phyloP scores from a whole-genome alignment of 2,888 invertebrate genomes.

The Incurvaria masculella region DNA sequence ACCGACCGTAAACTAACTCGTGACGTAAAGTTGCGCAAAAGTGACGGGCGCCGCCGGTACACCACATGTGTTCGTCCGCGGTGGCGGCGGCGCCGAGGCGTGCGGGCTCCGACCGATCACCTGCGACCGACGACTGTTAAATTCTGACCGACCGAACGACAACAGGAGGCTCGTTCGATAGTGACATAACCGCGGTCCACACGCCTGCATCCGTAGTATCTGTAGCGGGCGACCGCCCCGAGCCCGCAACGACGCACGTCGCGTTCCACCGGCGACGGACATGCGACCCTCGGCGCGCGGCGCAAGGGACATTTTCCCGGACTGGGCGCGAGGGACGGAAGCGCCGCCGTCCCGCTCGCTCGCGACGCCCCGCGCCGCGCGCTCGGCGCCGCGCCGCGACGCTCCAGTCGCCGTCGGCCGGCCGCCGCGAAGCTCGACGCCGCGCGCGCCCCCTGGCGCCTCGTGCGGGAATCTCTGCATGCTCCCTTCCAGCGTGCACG shows the following conservation, averaged over 20 bases:
- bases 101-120: neutral
- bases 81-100: neutral
- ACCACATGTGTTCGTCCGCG: no score
- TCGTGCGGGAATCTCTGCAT: constrained; percentile 33
- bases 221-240: neutral
- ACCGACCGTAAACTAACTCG: no score
- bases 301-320: constrained; percentile 50
- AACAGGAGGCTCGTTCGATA: constrained; percentile 44
- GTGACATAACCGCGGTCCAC: constrained; percentile 34
- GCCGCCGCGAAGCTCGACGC: constrained; percentile 54
- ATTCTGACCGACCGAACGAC: constrained; percentile 24
- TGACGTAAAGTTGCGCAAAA: neutral
- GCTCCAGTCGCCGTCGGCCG: constrained; percentile 56
- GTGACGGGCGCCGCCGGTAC: no score
- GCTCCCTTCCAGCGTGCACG: constrained; percentile 23
- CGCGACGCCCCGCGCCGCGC: constrained; percentile 47
- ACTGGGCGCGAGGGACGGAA: constrained; percentile 25
- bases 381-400: constrained; percentile 24
- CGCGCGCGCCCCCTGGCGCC: constrained; percentile 27
- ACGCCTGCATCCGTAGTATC: constrained; percentile 40
- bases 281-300: constrained; percentile 10
- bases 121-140: neutral
- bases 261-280: neutral
- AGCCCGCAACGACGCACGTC: neutral
- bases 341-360: constrained; percentile 45